phyloP scores from a whole-genome alignment of 1,140 invertebrate species.

The Camponotus pennsylvanicus region DNA sequence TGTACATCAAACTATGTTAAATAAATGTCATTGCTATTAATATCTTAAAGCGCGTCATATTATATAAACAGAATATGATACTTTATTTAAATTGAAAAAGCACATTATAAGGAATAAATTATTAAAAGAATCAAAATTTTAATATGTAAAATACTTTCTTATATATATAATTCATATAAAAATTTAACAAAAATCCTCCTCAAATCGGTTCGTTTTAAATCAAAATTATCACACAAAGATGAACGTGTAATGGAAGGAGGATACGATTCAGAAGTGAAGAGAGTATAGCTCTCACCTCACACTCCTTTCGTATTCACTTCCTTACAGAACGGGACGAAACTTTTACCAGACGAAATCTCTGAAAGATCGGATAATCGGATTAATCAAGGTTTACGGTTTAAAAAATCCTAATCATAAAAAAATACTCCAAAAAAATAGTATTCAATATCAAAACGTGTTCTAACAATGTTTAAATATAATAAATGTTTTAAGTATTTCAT shows the following conservation, averaged over 20 bases:
- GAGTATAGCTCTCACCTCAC: slow-evolving; percentile 12
- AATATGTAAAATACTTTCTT: not conserved
- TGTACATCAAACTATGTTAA: slow-evolving; percentile 41
- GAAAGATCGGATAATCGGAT: slow-evolving; percentile 81
- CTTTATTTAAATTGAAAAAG: not conserved
- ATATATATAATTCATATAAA: not conserved
- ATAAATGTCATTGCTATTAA: slow-evolving; percentile 62
- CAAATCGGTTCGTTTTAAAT: slow-evolving; percentile 1
- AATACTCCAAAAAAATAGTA: not conserved
- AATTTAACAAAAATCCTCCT: not conserved
- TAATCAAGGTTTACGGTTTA: slow-evolving; percentile 73
- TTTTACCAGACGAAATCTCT: slow-evolving; percentile 76
- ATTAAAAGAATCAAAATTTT: not conserved
- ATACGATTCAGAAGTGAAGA: slow-evolving; percentile 40
- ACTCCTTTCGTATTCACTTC: slow-evolving; percentile 25
- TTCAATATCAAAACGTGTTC: not conserved
- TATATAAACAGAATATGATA: not conserved
- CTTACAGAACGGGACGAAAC: slow-evolving; percentile 72
- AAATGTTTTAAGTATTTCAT: too few species aligned
- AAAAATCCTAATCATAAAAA: slow-evolving; percentile 47
- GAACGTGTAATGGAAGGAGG: not conserved
- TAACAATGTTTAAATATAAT: not conserved
- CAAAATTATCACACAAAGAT: slow-evolving; percentile 20
- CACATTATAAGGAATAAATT: not conserved
- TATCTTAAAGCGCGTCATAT: not conserved